These are phyloP conservation scores for Germaria angustata DNA, from an alignment of 2,888 invertebrate genomes.

Conservation along the genomic window DNA sequence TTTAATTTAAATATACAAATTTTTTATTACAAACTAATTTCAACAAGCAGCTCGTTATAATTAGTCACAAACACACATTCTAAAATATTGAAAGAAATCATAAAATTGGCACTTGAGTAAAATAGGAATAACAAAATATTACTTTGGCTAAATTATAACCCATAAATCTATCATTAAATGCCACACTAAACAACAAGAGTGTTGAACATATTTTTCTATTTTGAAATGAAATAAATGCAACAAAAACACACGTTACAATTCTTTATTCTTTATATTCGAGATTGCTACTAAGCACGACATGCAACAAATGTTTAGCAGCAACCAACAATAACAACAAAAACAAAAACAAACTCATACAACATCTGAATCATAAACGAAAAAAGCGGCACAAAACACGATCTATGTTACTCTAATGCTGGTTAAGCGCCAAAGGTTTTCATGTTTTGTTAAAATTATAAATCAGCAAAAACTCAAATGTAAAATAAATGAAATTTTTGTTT, in stretches of 20 bases:
- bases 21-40: background rate
- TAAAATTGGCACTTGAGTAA: background rate
- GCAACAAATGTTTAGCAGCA: slow-evolving; percentile 60
- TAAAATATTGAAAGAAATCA: background rate
- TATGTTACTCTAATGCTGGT: slow-evolving; percentile 26
- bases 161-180: slow-evolving; percentile 76
- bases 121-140: slow-evolving; percentile 6
- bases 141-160: slow-evolving; percentile 70
- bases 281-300: slow-evolving; percentile 64
- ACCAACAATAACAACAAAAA: background rate
- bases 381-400: slow-evolving; percentile 51
- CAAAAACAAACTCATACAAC: background rate
- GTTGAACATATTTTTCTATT: slow-evolving; percentile 68
- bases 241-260: slow-evolving; percentile 13
- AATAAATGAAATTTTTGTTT: slow-evolving; percentile 5
- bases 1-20: background rate
- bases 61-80: background rate
- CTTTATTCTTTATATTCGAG: slow-evolving; percentile 3
- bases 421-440: slow-evolving; percentile 59
- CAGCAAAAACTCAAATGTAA: background rate
- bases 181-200: slow-evolving; percentile 67
- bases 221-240: slow-evolving; percentile 37
- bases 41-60: background rate
- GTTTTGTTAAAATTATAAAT: slow-evolving; percentile 31
- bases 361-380: slow-evolving; percentile 27